phyloP scores from a whole-genome alignment of 2,113 vertebrate species.

The Lycaon pictus region DNA sequence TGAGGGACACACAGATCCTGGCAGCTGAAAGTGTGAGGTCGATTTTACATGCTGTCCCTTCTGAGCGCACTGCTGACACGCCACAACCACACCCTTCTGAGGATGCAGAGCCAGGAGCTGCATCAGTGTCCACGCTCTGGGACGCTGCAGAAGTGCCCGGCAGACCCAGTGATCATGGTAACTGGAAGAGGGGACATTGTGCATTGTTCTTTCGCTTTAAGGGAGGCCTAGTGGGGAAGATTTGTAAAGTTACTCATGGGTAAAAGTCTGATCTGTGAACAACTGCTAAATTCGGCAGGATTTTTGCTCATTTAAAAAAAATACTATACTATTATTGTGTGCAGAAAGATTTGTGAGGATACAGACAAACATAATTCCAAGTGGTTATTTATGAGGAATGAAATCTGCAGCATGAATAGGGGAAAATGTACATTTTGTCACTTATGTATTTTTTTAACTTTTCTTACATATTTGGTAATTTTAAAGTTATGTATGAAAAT shows the following conservation, averaged over 20 bases:
- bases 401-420: neutral
- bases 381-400: neutral
- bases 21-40: neutral
- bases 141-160: neutral
- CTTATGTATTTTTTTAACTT: neutral
- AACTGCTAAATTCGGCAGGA: neutral
- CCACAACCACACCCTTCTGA: accelerated
- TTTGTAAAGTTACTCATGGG: accelerated
- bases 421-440: neutral
- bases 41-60: accelerated
- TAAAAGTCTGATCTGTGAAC: no score
- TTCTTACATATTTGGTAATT: neutral
- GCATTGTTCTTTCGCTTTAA: neutral
- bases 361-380: neutral
- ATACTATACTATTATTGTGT: neutral
- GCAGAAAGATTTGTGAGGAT: neutral
- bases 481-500: neutral
- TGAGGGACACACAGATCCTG: neutral
- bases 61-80: neutral
- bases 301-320: neutral
- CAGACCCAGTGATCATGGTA: accelerated
- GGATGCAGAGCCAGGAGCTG: neutral
- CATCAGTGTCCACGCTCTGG: accelerated
- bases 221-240: neutral
- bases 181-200: no score